These are phyloP conservation scores for Menidia menidia DNA, from an alignment of 2,797 vertebrate genomes.

Conservation along the genomic window DNA sequence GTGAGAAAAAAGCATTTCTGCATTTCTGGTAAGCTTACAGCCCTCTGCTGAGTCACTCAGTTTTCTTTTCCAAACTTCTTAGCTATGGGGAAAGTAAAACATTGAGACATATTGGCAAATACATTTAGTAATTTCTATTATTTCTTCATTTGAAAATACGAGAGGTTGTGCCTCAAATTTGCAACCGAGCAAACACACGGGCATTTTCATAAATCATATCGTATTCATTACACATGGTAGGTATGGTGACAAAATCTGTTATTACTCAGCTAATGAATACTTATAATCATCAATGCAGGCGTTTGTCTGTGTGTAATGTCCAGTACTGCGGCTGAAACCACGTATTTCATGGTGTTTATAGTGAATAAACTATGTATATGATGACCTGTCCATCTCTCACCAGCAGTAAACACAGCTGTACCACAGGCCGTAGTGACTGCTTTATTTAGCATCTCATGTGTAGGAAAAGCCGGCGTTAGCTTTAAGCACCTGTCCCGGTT, in stretches of 20 bases:
- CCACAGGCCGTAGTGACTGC: neutral
- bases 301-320: too few species aligned
- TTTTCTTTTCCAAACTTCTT: neutral
- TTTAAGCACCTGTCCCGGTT: conserved; percentile 29
- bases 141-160: neutral
- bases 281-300: too few species aligned
- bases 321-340: neutral
- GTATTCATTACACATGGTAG: too few species aligned
- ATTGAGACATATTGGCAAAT: conserved; percentile 40
- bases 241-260: too few species aligned
- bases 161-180: neutral
- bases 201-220: too few species aligned
- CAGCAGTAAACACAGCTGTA: neutral
- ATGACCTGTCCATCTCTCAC: too few species aligned
- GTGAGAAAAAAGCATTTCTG: conserved; percentile 15
- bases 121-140: neutral
- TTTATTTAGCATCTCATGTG: neutral
- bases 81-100: conserved; percentile 26
- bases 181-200: neutral
- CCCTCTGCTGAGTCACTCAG: conserved; percentile 19
- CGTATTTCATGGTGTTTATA: neutral
- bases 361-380: neutral
- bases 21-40: conserved; percentile 6
- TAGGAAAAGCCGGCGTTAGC: conserved; percentile 25
- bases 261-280: too few species aligned